Evolutionary conservation across 2,888 invertebrate genomes (phyloP), one percentile per base, ranked within the genome.

Genomic region (Microplitis deprimator): DNA sequence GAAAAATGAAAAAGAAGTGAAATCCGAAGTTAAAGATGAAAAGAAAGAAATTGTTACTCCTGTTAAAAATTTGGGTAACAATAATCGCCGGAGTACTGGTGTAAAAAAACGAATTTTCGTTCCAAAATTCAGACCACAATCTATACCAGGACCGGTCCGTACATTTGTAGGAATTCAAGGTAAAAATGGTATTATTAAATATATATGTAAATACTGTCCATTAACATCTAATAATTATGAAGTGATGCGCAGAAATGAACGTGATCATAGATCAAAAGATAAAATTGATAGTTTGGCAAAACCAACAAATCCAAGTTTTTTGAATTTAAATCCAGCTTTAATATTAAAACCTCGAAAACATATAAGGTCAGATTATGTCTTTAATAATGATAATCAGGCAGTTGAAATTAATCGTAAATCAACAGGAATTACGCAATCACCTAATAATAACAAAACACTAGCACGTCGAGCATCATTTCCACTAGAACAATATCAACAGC

Each of bases 141-240:
- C 10, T 50, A 50, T 50, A 8, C 50, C 50, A 13, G 50, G 50
- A 50, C 50, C 50, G 13, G 0, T 50, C 5, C 50, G 50, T 13
- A 50, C 50, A 50, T 50, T 50, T 50, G 50, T 13, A 50, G 50
- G 10, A 8, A 5, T 50, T 10, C 8, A 13, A 50, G 50, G 13
- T 13, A 13, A 50, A 13, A 13, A 50, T 50, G 50, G 50, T 50
- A 13, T 13, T 13, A 4, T 50, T 2, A 50, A 13, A 10, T 75
- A 69, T 61, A 13, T 17, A 13, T 75, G 75, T 69, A 75, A 75
- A 62, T 62, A 29, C 6, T 75, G 75, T 38, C n/a, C 39, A 62
- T 69, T 69, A 8, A n/a, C 20, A 1, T 8, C 69, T 2, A 61
- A 41, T 41, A 62, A 61, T 61, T 75, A 75, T 41, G 69, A 75